A percentile compares a stretch with the other conserved stretches of the same genome.
These are phyloP conservation scores for Clupea harengus DNA, from an alignment of 2,113 vertebrate genomes.

Conservation along the genomic window DNA sequence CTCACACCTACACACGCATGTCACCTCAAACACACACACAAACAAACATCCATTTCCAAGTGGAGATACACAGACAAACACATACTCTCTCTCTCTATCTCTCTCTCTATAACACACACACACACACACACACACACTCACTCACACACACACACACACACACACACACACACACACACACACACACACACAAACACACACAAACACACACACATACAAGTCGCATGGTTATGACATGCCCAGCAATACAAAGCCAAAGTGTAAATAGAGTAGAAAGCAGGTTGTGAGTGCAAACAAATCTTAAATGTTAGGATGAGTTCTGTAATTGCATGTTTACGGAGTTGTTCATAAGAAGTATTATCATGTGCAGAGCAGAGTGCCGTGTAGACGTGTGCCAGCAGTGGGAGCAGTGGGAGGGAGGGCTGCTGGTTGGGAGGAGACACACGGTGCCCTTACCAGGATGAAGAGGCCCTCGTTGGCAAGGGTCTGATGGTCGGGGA, in stretches of 20 bases:
- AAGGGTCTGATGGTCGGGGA: constrained; percentile 87
- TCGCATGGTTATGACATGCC: neutral
- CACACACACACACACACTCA: neutral
- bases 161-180: neutral
- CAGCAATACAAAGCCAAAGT: neutral
- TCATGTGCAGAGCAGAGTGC: neutral
- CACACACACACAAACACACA: neutral
- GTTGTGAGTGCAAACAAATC: neutral
- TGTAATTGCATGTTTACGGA: neutral
- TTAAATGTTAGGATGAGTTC: neutral
- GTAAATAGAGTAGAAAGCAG: neutral
- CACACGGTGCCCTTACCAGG: constrained; percentile 76
- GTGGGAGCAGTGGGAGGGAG: neutral
- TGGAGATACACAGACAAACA: neutral
- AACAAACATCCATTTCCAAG: neutral
- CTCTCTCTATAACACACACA: neutral
- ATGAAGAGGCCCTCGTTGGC: constrained; percentile 96
- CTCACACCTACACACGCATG: too few relatives aligned
- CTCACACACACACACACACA: constrained; percentile 38
- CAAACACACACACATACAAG: neutral
- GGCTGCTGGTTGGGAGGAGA: neutral
- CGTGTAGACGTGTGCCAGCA: neutral
- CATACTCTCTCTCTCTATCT: too few relatives aligned
- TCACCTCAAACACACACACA: neutral
- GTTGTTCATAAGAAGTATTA: neutral